Base-by-base conservation (phyloP, 2,797 vertebrate genomes). In the Euthynnus affinis region DNA sequence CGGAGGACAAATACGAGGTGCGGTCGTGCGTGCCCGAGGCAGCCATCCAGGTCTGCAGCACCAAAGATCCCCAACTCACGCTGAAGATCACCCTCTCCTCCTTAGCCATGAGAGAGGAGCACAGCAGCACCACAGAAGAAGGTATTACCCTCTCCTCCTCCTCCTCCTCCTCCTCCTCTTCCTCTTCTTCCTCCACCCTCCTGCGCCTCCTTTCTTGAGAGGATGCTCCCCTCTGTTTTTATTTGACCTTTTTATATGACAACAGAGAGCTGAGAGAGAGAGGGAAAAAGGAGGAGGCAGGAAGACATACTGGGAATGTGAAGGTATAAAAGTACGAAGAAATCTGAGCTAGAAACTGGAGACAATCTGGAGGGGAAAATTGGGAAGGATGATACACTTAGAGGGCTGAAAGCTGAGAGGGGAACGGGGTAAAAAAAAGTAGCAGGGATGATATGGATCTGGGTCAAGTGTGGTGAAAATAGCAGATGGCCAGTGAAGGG, bases 81-180 rank as follows among this genome's bases (percentile, higher is more conserved):
- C 92, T 98, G 95, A 98, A 96, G 95, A 96, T 98, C 95, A 96
- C 95, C 81, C 96, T 98, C 74, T 97, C 97, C 74, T 98, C 97
- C 42, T 94, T 96, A 79, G 84, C 95, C 89, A 96, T 97, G 96
- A 95, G 95, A 92, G 96, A 97, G 76, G 96, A 97, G 70, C 77
- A n/a, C 86, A 92, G 94, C 92, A 91, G 94, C 92, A 91, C 93
- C 91, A 90, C 95, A 61, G 95, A 96, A 78, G 94, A 95, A 97
- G 96, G 97, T 98, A 97, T 73, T 76, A 9, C 81, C 60, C 5
- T 17, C 22, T 51, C 65, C 15, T 17, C 23, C 29, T 1, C 25
- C n/a, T 46, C 44, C 15, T 46, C 42, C 15, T 17, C 15, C 13
- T 46, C 7, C 10, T 3, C 46, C 25, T 1, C 25, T 18, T 3